These are phyloP conservation scores for Eucriotettix oculatus DNA, from an alignment of 2,888 invertebrate genomes.

Conservation along the genomic window DNA sequence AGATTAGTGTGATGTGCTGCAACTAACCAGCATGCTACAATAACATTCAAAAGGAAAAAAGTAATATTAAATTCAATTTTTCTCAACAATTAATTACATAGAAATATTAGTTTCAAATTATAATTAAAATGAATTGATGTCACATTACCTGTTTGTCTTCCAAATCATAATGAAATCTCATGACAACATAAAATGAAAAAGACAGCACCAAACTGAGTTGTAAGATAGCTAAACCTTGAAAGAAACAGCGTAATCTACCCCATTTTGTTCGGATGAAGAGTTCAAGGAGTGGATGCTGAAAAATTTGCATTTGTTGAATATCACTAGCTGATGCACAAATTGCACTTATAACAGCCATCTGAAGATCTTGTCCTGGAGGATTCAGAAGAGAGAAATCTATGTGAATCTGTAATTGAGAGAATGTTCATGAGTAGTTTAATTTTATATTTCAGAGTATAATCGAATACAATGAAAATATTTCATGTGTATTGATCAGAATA, in stretches of 20 bases:
- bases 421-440: no score
- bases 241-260: constrained; percentile 30
- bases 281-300: constrained; percentile 31
- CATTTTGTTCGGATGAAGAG: constrained; percentile 32
- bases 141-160: neutral
- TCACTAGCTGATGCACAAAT: constrained; percentile 25
- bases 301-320: constrained; percentile 24
- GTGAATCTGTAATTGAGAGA: neutral
- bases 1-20: no score
- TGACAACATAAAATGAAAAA: constrained; percentile 23
- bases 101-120: no score
- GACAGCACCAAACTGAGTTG: constrained; percentile 27
- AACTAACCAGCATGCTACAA: no score
- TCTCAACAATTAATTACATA: no score
- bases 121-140: neutral
- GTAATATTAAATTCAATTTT: no score
- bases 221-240: constrained; percentile 25
- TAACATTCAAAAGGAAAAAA: no score
- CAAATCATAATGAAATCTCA: constrained; percentile 6
- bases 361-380: constrained; percentile 21
- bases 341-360: constrained; percentile 28
- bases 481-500: no score
- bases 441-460: no score
- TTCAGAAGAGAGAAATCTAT: constrained; percentile 25
- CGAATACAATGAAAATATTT: no score